Evolutionary conservation across 2,797 vertebrate species (phyloP), one percentile per base, ranked within the genome.

Genomic region (Astyanax mexicanus): DNA sequence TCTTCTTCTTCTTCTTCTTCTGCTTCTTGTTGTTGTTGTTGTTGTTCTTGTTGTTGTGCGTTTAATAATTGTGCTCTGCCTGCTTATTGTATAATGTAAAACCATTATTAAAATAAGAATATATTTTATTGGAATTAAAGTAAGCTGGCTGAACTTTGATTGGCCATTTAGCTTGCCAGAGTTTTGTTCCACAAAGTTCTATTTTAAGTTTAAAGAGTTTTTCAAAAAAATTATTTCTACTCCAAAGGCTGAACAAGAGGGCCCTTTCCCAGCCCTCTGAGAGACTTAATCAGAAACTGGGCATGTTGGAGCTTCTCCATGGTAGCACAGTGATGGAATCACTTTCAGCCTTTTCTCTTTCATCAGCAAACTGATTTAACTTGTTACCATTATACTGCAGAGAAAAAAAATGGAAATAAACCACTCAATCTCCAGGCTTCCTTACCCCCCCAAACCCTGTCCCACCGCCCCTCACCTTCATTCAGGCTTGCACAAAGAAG

Each of bases 401-500:
- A 19, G 13, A 32, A 6, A 13, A 19, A 65, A 40, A 57, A 47
- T 67, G 29, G 27, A 32, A 23, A n/a, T n/a, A n/a, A n/a, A 58
- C 11, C 32, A 6, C 13, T 44, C 47, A 44, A 21, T 38, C 45
- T 47, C 65, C 62, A 21, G 19, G 40, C 58, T 51, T 29, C 54
- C 40, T 70, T 38, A 29, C 12, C 35, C 52, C 40, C 52, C 29
- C 17, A 15, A 13, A 13, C 35, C n/a, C 21, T 10, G 4, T 49
- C 58, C 9, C 35, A 4, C 51, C 51, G 2, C 23, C 25, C 65
- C 47, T 57, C 23, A 29, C 11, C 54, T 66, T 32, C 15, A 35
- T 69, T 77, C 67, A 77, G 37, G 13, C 23, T 35, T 5, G 42
- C 29, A 71, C 71, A 74, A 74, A 81, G 60, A 32, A 47, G 42